A percentile compares a stretch with the other conserved stretches of the same genome.
Conservation (phyloP, 2,113 vertebrate species). For the Mobula hypostoma region DNA sequence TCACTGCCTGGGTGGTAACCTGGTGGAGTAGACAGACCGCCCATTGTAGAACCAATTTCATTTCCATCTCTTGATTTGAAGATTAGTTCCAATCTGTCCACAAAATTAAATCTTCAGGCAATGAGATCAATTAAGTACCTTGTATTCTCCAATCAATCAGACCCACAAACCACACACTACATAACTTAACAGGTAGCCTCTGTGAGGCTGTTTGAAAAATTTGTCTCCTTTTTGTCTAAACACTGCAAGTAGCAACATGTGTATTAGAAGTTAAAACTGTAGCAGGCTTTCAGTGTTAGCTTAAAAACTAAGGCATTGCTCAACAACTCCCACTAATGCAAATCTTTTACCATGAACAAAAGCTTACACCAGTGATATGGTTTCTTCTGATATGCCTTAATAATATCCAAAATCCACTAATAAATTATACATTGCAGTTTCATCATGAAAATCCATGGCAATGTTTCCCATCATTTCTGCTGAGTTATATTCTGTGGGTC, state of each 20-base stretch:
- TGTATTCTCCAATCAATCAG: neutral
- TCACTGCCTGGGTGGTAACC: neutral
- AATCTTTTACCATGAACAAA: neutral
- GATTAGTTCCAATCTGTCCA: neutral
- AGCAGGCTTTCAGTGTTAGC: neutral
- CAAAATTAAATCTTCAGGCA: slow-evolving; percentile 1
- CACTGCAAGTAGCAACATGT: neutral
- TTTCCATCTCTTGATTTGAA: slow-evolving; percentile 24
- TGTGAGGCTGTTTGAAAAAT: neutral
- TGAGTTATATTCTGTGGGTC: neutral
- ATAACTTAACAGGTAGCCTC: neutral
- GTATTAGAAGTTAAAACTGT: neutral
- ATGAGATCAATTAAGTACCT: neutral
- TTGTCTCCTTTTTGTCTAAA: neutral
- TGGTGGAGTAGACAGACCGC: neutral
- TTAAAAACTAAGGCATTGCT: neutral
- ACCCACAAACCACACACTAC: neutral
- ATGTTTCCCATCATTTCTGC: neutral
- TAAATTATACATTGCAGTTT: neutral
- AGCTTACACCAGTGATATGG: neutral
- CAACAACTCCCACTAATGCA: neutral
- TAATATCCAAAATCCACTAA: neutral
- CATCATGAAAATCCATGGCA: neutral
- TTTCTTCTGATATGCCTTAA: neutral
- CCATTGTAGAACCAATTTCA: neutral